Percentiles rank a stretch among this genome's conserved stretches.
Evolutionary conservation across 2,888 invertebrate species (phyloP).

Genomic region (Fissipunctia ypsillon): DNA sequence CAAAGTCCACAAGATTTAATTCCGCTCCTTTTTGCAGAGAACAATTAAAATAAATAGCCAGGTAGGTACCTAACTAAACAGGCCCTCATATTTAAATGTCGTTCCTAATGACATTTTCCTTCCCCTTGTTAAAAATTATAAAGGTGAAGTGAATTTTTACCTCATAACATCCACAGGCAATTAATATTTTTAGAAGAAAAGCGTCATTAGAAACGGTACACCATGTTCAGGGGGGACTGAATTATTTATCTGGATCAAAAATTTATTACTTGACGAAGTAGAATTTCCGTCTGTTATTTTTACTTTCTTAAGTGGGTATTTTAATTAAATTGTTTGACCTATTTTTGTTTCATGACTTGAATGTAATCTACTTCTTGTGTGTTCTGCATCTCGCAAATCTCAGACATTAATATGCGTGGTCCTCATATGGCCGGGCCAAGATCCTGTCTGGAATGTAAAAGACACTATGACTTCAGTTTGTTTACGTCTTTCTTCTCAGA

Average conservation of each 20-base stretch:
- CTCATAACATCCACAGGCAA: conserved; percentile 35
- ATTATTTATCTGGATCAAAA: conserved; percentile 33
- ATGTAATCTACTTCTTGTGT: background rate
- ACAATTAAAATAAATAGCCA: conserved; percentile 60
- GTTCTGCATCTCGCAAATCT: too few species aligned
- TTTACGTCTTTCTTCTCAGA: too few species aligned
- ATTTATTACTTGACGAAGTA: conserved; percentile 29
- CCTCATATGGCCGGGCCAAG: too few species aligned
- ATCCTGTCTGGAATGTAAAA: too few species aligned
- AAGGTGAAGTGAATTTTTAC: conserved; percentile 39
- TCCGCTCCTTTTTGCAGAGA: conserved; percentile 10
- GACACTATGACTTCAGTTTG: too few species aligned
- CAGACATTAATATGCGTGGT: too few species aligned
- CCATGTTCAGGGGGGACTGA: conserved; percentile 23
- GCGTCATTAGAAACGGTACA: conserved; percentile 46
- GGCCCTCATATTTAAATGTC: conserved; percentile 61
- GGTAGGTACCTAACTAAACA: conserved; percentile 34
- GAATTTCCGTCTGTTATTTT: conserved; percentile 8
- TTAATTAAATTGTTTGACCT: background rate
- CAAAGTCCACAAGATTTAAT: conserved; percentile 43
- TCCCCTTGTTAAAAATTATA: conserved; percentile 45
- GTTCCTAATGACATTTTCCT: conserved; percentile 49
- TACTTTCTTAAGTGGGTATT: conserved; percentile 21
- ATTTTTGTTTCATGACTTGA: background rate
- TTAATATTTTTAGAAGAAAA: conserved; percentile 54